These are phyloP conservation scores for Leguminivora glycinivorella DNA, from an alignment of 1,140 invertebrate genomes.

Conservation along the genomic window DNA sequence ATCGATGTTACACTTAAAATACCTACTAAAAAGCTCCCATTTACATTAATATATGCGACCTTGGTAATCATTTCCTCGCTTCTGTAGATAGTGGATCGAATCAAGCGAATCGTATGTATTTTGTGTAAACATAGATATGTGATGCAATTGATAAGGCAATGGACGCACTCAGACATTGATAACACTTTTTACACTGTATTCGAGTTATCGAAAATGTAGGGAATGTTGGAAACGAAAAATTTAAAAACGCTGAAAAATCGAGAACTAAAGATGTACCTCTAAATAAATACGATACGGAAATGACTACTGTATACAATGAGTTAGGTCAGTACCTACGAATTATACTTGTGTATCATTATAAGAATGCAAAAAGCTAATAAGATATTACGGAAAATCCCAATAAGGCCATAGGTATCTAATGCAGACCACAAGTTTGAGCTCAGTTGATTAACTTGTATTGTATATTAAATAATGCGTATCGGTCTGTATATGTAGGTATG, in stretches of 20 bases:
- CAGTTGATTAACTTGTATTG: neutral
- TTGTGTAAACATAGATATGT: constrained; percentile 2
- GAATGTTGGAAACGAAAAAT: no score
- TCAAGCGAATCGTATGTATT: neutral
- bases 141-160: constrained; percentile 1
- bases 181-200: neutral
- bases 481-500: no score
- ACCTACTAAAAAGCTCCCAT: neutral
- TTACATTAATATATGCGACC: neutral
- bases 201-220: neutral
- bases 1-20: neutral
- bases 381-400: no score
- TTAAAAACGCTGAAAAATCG: no score
- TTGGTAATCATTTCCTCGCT: constrained; percentile 24
- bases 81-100: neutral
- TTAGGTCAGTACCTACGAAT: no score
- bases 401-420: no score
- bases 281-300: no score
- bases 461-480: neutral
- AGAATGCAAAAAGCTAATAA: no score
- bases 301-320: no score
- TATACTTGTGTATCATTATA: no score
- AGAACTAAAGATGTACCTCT: no score
- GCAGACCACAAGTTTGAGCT: neutral
- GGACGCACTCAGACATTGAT: neutral